Evolutionary conservation across 2,888 invertebrate genomes (phyloP).

Genomic region (Drosophila differens): DNA sequence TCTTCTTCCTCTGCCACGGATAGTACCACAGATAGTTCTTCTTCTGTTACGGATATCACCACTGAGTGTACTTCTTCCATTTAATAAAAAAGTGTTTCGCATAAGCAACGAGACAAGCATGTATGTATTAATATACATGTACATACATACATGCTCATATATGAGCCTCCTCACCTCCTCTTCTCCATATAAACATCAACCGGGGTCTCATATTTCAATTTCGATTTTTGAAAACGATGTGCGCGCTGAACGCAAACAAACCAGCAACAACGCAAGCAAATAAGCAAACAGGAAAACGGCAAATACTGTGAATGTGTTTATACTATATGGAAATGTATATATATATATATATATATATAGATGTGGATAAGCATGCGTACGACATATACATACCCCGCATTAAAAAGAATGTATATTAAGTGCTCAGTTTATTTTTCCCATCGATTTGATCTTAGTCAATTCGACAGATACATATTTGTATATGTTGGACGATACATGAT

Average conservation of each 20-base stretch:
- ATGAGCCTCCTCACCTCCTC: not conserved
- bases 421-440: not conserved
- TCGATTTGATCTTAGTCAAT: not conserved
- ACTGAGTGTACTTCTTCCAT: not conserved
- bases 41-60: not conserved
- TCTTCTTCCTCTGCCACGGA: not conserved
- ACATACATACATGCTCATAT: conserved; percentile 5
- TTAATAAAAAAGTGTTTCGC: conserved; percentile 39
- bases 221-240: conserved; percentile 78
- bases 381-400: conserved; percentile 20
- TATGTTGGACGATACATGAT: not conserved
- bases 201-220: conserved; percentile 75
- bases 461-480: not conserved
- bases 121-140: not conserved
- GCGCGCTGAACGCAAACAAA: conserved; percentile 67
- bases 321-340: conserved; percentile 35
- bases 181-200: conserved; percentile 35
- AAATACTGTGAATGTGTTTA: conserved; percentile 67
- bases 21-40: not conserved
- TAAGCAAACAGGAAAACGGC: conserved; percentile 51
- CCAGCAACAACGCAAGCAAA: conserved; percentile 49
- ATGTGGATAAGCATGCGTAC: conserved; percentile 3
- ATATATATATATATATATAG: not conserved
- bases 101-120: conserved; percentile 47
- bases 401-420: not conserved